Base-by-base conservation (phyloP, 2,113 vertebrate species). In the Athene noctua region DNA sequence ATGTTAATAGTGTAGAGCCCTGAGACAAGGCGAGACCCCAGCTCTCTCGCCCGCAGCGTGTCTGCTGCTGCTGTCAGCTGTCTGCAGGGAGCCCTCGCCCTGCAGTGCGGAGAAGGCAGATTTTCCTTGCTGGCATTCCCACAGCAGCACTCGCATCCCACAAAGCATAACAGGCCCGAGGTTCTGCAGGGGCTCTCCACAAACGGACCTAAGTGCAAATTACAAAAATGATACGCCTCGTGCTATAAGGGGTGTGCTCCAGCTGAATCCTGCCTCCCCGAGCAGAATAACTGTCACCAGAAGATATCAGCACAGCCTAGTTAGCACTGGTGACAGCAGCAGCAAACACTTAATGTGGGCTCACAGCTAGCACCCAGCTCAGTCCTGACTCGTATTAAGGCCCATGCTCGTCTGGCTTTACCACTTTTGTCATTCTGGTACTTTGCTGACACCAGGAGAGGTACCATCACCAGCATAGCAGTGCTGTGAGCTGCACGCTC, bases 111-210 rank as follows among this genome's bases (percentile, higher is more conserved):
- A 74, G 61, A n/a, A n/a, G 61, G 23, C 67, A 42, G 47, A 9
- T 57, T 42, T 55, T 52, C 58, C 52, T 38, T 11, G 30, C 59
- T 2, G 5, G 47, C 40, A 12, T 46, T 51, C 54, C 83, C 40
- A 11, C 29, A 10, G 30, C 87, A 46, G 13, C 1, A 0, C 21
- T 3, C n/a, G 29, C 66, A 49, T 21, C 61, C 54, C 13, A 1
- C 59, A 30, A 8, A 38, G 72, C 9, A 0, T 0, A 2, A 29
- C 67, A 49, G 54, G n/a, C 47, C 55, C 3, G 1, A 12, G 49
- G 38, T 25, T 52, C 52, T 38, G 32, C 78, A n/a, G 59, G 25
- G 47, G 47, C 29, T 71, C 63, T 46, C 61, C 38, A 9, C 42
- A 62, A 67, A 51, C 27, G 10, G 67, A 38, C 26, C 13, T 1